Percentiles rank a stretch among this genome's conserved stretches.
These are phyloP conservation scores for Ectemnius cavifrons DNA, from an alignment of 2,888 invertebrate species.

Conservation along the genomic window DNA sequence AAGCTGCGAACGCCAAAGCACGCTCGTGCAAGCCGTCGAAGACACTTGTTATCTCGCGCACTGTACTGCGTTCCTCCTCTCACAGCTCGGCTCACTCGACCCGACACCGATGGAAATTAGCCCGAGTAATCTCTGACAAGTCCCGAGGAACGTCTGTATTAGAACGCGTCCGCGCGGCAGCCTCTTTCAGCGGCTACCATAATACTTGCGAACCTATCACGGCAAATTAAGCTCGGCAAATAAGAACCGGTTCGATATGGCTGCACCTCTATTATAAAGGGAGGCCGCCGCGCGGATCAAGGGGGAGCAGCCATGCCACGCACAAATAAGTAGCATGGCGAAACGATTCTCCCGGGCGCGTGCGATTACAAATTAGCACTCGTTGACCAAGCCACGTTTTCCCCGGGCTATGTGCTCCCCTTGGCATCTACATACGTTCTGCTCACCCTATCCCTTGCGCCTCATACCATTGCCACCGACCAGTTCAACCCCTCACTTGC, in stretches of 20 bases:
- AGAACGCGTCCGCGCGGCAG: no score
- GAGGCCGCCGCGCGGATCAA: no score
- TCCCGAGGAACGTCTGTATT: no score
- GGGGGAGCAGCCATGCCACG: not conserved
- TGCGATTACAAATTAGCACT: constrained; percentile 48
- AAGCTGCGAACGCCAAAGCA: no score
- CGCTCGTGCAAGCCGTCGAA: not conserved
- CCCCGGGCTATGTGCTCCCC: constrained; percentile 46
- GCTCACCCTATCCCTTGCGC: not conserved
- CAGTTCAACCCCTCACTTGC: not conserved
- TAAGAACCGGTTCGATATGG: constrained; percentile 49
- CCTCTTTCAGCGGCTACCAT: no score
- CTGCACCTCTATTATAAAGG: constrained; percentile 13
- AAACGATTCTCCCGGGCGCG: constrained; percentile 33
- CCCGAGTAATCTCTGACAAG: no score
- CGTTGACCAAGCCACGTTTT: constrained; percentile 26
- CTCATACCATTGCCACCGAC: not conserved
- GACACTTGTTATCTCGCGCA: not conserved
- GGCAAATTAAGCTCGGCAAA: constrained; percentile 38
- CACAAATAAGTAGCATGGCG: not conserved
- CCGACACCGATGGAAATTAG: no score
- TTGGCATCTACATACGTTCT: constrained; percentile 12
- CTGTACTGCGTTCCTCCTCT: not conserved
- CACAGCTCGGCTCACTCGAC: no score
- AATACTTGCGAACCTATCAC: no score